phyloP scores from a whole-genome alignment of 2,797 vertebrate genomes.

The Lacerta agilis region DNA sequence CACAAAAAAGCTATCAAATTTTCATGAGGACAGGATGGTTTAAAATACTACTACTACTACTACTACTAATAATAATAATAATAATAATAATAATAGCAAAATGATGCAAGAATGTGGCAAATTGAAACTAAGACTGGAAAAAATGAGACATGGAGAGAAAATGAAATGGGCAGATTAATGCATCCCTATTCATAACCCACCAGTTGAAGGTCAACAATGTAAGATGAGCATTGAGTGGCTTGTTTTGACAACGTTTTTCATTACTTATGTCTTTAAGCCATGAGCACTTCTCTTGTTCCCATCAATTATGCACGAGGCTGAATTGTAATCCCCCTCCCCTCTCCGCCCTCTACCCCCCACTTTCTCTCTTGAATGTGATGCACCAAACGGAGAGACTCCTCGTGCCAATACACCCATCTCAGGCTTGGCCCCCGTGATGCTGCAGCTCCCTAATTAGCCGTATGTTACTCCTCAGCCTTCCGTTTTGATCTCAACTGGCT shows the following conservation, averaged over 20 bases:
- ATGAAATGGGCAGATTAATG: too few species aligned
- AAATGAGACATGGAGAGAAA: too few species aligned
- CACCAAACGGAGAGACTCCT: not conserved
- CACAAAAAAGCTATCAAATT: too few species aligned
- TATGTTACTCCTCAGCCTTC: constrained; percentile 16
- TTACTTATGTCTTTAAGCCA: not conserved
- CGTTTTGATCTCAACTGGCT: constrained; percentile 51
- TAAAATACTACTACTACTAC: too few species aligned
- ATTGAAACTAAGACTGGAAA: too few species aligned
- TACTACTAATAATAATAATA: too few species aligned
- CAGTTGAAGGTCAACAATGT: not conserved
- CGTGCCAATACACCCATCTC: not conserved
- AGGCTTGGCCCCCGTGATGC: not conserved
- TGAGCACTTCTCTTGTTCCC: not conserved
- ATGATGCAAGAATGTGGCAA: too few species aligned
- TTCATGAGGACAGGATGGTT: too few species aligned
- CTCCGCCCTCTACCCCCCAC: too few species aligned
- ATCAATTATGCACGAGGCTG: not conserved
- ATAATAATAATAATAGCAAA: too few species aligned
- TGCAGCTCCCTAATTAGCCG: constrained; percentile 43
- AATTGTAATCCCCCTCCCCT: not conserved
- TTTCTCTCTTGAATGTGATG: not conserved
- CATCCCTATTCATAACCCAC: not conserved
- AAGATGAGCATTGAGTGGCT: not conserved
- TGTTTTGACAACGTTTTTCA: constrained; percentile 5